Percentiles rank a stretch among this genome's conserved stretches.
phyloP scores from a whole-genome alignment of 2,797 vertebrate species.

The Forpus xanthops region DNA sequence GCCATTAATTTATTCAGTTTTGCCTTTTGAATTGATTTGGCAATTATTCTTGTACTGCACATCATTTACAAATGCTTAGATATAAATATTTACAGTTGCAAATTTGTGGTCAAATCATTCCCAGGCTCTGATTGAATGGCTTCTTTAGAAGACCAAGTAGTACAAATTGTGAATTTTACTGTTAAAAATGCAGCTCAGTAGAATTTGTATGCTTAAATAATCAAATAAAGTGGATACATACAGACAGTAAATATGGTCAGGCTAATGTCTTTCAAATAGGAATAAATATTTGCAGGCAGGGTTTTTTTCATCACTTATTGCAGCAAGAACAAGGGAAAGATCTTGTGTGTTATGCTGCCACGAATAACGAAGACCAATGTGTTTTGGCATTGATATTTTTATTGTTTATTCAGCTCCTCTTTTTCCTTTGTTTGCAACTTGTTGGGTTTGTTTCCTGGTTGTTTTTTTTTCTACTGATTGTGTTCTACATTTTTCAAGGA shows the following conservation, averaged over 20 bases:
- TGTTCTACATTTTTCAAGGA: not conserved
- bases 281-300: constrained; percentile 3
- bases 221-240: not conserved
- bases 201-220: not conserved
- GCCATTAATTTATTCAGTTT: constrained; percentile 58
- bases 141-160: constrained; percentile 19
- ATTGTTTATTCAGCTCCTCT: not conserved
- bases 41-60: constrained; percentile 54
- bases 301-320: not conserved
- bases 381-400: not conserved
- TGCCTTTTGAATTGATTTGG: constrained; percentile 62
- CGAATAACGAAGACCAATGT: not conserved
- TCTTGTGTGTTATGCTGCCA: not conserved
- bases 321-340: not conserved
- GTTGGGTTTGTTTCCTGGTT: not conserved
- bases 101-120: constrained; percentile 43
- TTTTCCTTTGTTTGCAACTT: not conserved
- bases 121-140: constrained; percentile 30
- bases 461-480: not conserved
- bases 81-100: constrained; percentile 70
- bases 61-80: constrained; percentile 50
- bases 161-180: constrained; percentile 40
- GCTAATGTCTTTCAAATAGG: not conserved
- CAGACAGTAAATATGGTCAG: not conserved
- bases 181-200: not conserved